phyloP scores from a whole-genome alignment of 2,888 invertebrate genomes.

The Hetaerina titia region DNA sequence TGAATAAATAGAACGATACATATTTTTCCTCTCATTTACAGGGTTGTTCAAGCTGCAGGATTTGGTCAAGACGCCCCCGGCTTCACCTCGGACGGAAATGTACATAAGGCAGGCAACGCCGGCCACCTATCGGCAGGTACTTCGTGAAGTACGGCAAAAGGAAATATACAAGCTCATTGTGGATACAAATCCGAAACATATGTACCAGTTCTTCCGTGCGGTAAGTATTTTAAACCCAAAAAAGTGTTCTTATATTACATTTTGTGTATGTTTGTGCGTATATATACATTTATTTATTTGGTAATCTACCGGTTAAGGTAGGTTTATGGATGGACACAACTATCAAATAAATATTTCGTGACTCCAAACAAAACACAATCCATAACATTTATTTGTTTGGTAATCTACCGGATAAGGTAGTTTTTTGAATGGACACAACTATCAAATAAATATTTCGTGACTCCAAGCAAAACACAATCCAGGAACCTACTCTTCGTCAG shows the following conservation, averaged over 20 bases:
- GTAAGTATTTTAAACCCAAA: constrained; percentile 81
- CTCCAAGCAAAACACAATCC: too few relatives aligned
- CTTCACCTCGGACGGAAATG: constrained; percentile 84
- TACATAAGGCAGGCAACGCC: constrained; percentile 85
- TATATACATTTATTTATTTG: not conserved
- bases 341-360: too few relatives aligned
- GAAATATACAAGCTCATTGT: constrained; percentile 92
- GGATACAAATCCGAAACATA: constrained; percentile 90
- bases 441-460: too few relatives aligned
- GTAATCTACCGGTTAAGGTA: too few relatives aligned
- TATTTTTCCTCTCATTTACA: constrained; percentile 73
- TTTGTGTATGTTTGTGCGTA: not conserved
- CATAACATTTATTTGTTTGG: too few relatives aligned
- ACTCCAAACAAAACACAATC: too few relatives aligned
- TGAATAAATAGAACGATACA: not conserved
- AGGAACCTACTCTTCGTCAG: too few relatives aligned
- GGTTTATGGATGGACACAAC: too few relatives aligned
- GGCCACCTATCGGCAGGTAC: constrained; percentile 85
- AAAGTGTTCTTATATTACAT: constrained; percentile 68
- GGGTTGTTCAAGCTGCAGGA: constrained; percentile 92
- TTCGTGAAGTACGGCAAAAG: constrained; percentile 91
- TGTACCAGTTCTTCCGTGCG: constrained; percentile 91
- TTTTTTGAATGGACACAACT: too few relatives aligned
- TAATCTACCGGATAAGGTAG: too few relatives aligned
- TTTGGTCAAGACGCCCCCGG: constrained; percentile 85